Evolutionary conservation across 2,113 vertebrate genomes (phyloP), one percentile per base, ranked within the genome.

Genomic region (Myanophis thanlyinensis): DNA sequence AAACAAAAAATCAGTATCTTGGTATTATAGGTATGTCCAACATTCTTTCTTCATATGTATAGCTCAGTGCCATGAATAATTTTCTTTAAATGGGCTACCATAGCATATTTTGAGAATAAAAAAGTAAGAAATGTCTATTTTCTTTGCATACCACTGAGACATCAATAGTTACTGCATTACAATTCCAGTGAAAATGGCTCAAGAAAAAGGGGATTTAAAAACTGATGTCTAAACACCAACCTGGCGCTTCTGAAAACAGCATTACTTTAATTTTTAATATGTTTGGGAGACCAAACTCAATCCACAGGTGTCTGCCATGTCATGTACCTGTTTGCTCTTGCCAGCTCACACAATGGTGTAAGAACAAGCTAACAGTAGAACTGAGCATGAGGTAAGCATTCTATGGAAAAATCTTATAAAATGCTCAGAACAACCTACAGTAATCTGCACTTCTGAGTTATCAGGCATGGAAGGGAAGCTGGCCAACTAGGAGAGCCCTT

Each of bases 71-170:
- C 35, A 93, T 91, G 92, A 95, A 95, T 94, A 91, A 95, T 97
- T 67, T 96, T 80, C 91, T 95, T 95, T 93, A 94, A n/a, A 93
- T 90, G 94, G 89, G 91, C 94, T 53, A 97, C 67, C 95, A 96
- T 73, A 95, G 94, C 90, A 94, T 95, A 95, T 94, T 93, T 85
- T 93, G 92, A 96, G 94, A 8, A 20, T 3, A 95, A 89, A 90
- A 90, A 88, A 91, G 47, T 87, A 80, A 93, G 87, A 85, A 54
- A 92, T 47, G 89, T 52, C 92, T 59, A 30, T 54, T 87, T 20
- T 48, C 40, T 92, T 88, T 51, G 48, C 23, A 52, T 40, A 30
- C n/a, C 10, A 40, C 56, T 5, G 47, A 35, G 56, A 5, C 8
- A 88, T 23, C 25, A 87, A 27, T 30, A 47, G 27, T n/a, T 59